phyloP scores from a whole-genome alignment of 2,113 vertebrate genomes.

The Pachyramphus minor region DNA sequence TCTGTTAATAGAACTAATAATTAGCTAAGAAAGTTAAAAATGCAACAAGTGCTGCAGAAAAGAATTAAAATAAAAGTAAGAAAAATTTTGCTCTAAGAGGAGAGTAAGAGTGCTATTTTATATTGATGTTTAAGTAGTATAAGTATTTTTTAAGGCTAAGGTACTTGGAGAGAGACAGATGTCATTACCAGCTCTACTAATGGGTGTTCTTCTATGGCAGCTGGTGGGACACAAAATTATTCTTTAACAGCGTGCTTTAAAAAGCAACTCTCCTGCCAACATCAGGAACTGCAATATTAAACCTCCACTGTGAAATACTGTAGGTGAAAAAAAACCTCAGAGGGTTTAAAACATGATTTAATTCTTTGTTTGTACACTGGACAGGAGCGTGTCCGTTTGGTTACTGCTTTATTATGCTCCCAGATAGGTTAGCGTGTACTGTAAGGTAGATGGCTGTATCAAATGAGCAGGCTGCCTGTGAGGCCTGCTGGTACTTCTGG shows the following conservation, averaged over 20 bases:
- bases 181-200: background rate
- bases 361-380: background rate
- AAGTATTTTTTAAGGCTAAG: background rate
- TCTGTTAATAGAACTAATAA: background rate
- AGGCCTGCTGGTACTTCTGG: constrained; percentile 5
- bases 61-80: background rate
- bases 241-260: background rate
- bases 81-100: background rate
- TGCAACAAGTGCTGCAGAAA: constrained; percentile 52
- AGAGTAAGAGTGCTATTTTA: background rate
- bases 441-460: background rate
- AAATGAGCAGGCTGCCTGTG: background rate
- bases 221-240: background rate
- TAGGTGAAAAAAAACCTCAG: background rate
- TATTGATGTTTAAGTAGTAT: background rate
- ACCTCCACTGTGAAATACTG: background rate
- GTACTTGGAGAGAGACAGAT: background rate
- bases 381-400: background rate
- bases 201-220: background rate
- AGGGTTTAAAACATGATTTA: background rate
- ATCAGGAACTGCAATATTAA: background rate
- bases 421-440: background rate
- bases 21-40: constrained; percentile 19
- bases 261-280: background rate
- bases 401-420: background rate